Evolutionary conservation across 2,113 vertebrate species (phyloP).

Genomic region (Gadus chalcogrammus): DNA sequence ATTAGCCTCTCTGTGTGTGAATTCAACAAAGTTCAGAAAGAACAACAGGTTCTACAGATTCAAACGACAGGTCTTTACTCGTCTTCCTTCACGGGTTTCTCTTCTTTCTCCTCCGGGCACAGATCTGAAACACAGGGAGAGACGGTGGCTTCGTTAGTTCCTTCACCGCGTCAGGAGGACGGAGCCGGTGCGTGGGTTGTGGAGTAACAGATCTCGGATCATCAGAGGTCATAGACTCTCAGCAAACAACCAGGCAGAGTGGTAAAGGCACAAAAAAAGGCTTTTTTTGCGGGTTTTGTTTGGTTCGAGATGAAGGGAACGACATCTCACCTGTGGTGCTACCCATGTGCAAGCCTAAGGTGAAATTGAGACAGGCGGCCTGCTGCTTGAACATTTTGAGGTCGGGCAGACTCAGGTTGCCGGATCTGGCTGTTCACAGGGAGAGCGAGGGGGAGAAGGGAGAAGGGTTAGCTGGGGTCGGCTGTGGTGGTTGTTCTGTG

Average conservation of each 20-base stretch:
- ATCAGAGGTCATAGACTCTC: too few species aligned
- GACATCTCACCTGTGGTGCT: slow-evolving; percentile 14
- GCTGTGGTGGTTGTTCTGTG: too few species aligned
- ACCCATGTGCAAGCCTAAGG: slow-evolving; percentile 17
- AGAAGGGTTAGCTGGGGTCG: too few species aligned
- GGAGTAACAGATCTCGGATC: too few species aligned
- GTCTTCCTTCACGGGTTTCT: neutral
- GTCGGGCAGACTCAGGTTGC: slow-evolving; percentile 12
- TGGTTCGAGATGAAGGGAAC: too few species aligned
- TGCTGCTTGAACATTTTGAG: slow-evolving; percentile 40
- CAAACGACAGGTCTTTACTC: slow-evolving; percentile 9
- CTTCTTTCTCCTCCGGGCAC: slow-evolving; percentile 25
- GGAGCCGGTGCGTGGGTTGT: neutral
- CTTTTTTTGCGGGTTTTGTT: too few species aligned
- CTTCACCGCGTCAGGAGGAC: neutral
- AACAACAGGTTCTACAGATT: neutral
- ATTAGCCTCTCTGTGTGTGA: too few species aligned
- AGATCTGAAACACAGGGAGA: slow-evolving; percentile 38
- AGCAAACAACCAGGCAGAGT: too few species aligned
- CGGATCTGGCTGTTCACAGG: slow-evolving; percentile 35
- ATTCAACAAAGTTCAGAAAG: too few species aligned
- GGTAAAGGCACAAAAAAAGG: neutral
- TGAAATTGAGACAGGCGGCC: slow-evolving; percentile 40
- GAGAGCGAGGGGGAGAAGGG: neutral
- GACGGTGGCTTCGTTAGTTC: neutral